These are phyloP conservation scores for Lasioglossum villosulum DNA, from an alignment of 2,888 invertebrate genomes.

Conservation along the genomic window DNA sequence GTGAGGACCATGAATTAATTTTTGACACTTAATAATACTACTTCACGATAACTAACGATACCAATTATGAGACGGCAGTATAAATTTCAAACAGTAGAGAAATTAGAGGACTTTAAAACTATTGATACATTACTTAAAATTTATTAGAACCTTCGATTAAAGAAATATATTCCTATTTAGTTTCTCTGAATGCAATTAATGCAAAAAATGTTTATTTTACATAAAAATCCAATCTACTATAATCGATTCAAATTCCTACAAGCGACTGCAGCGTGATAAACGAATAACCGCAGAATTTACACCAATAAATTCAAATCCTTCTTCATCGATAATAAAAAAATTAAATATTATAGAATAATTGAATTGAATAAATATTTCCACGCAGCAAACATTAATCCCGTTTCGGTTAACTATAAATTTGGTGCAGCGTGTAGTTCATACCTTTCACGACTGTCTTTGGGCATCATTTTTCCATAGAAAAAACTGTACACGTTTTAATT, in stretches of 20 bases:
- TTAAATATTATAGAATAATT: not conserved
- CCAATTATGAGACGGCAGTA: too few relatives aligned
- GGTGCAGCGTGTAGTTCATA: not conserved
- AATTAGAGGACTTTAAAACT: not conserved
- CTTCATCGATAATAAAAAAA: not conserved
- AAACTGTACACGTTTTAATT: constrained; percentile 12
- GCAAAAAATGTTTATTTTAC: not conserved
- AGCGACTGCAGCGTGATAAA: not conserved
- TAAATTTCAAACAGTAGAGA: not conserved
- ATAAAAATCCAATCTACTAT: too few relatives aligned
- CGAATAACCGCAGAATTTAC: not conserved
- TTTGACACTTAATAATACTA: not conserved
- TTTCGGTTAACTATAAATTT: not conserved
- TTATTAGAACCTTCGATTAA: not conserved
- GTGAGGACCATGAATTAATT: not conserved
- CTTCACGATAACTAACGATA: too few relatives aligned
- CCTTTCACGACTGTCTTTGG: not conserved
- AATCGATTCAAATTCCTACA: not conserved
- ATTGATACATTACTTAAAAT: not conserved
- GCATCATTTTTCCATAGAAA: not conserved
- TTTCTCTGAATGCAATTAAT: not conserved
- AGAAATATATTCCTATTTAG: not conserved
- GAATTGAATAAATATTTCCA: not conserved
- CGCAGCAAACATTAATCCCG: not conserved
- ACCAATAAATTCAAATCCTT: not conserved